Conservation (phyloP, 2,888 invertebrate species). For the Cryptosula pallasiana region DNA sequence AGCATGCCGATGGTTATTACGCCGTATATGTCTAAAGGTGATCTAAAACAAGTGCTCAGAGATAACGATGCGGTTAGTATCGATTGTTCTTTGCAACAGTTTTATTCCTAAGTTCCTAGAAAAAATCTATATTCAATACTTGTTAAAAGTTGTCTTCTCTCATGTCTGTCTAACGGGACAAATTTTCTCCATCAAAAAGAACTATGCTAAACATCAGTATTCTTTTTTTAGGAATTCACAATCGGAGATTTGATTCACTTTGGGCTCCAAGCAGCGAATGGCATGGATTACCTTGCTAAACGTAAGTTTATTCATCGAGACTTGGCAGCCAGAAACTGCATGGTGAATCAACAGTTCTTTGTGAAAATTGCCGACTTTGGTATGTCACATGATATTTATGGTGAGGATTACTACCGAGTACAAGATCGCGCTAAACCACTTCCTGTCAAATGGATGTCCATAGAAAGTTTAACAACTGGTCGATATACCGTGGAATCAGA, state of each 20-base stretch:
- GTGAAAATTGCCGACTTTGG: conserved; percentile 60
- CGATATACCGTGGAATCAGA: conserved; percentile 54
- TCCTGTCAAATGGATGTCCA: conserved; percentile 58
- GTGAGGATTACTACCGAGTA: conserved; percentile 57
- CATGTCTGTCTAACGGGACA: too few species aligned
- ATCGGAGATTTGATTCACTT: conserved; percentile 55
- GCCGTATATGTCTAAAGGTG: conserved; percentile 58
- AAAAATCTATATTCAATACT: too few species aligned
- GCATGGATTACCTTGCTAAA: conserved; percentile 57
- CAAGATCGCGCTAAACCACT: conserved; percentile 54
- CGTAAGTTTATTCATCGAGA: conserved; percentile 58
- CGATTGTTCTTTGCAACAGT: too few species aligned
- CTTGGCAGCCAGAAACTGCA: conserved; percentile 59
- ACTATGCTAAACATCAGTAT: too few species aligned
- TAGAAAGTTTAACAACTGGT: conserved; percentile 55
- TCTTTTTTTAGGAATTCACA: conserved; percentile 52
- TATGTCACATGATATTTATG: conserved; percentile 58
- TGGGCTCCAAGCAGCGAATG: conserved; percentile 56
- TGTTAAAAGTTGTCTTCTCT: too few species aligned
- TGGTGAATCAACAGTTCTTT: conserved; percentile 55
- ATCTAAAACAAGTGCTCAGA: conserved; percentile 52
- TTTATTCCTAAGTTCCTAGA: too few species aligned
- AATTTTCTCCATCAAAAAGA: too few species aligned
- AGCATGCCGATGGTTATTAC: conserved; percentile 55
- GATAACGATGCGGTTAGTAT: conserved; percentile 49